Percentiles rank a stretch among this genome's conserved stretches.
Evolutionary conservation across 2,888 invertebrate species (phyloP).

Genomic region (Idaea aversata): DNA sequence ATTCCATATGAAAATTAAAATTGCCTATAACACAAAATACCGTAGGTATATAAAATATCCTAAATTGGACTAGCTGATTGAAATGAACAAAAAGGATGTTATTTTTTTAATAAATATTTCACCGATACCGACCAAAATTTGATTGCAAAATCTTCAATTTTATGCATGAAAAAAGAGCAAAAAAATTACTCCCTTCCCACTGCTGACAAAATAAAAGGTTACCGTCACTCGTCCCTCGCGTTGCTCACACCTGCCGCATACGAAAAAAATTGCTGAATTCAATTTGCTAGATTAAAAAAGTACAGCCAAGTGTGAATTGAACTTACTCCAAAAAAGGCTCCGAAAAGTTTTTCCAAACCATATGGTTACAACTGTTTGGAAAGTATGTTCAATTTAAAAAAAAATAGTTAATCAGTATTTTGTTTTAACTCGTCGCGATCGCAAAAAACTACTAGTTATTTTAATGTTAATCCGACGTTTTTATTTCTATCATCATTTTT

Average conservation of each 20-base stretch:
- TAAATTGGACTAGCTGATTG: neutral
- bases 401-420: no score
- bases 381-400: no score
- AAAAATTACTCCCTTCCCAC: neutral
- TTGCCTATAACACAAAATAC: no score
- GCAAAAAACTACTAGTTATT: no score
- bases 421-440: no score
- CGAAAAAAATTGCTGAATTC: conserved; percentile 20
- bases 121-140: neutral
- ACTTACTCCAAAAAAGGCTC: neutral
- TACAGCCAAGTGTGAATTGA: conserved; percentile 2
- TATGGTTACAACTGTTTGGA: neutral
- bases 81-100: neutral
- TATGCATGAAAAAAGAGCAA: neutral
- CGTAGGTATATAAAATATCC: no score
- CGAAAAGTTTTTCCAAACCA: neutral
- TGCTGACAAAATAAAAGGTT: conserved; percentile 7
- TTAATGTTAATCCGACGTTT: no score
- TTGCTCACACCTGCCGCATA: conserved; percentile 22
- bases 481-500: no score
- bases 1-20: no score
- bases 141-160: neutral
- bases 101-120: neutral
- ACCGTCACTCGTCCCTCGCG: conserved; percentile 14
- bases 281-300: conserved; percentile 32